These are phyloP conservation scores for Cottus gobio DNA, from an alignment of 2,113 vertebrate species.

Conservation along the genomic window DNA sequence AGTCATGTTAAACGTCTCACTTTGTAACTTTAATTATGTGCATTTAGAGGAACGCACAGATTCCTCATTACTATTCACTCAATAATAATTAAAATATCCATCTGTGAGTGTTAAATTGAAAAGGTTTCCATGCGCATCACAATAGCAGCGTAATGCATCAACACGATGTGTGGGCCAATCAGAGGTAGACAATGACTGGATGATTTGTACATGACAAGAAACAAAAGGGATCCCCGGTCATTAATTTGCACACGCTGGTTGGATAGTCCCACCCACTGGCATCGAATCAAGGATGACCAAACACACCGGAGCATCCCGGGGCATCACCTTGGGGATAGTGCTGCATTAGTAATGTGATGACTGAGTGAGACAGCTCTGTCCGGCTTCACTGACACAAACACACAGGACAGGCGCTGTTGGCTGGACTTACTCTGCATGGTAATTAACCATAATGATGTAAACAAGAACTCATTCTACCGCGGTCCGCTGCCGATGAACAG, in stretches of 20 bases:
- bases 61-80: slow-evolving; percentile 72
- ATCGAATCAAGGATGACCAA: slow-evolving; percentile 15
- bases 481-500: slow-evolving; percentile 56
- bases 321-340: slow-evolving; percentile 23
- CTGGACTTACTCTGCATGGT: slow-evolving; percentile 67
- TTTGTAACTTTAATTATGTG: slow-evolving; percentile 68
- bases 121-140: slow-evolving; percentile 69
- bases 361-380: slow-evolving; percentile 54
- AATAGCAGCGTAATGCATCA: slow-evolving; percentile 41
- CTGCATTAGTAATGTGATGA: slow-evolving; percentile 61
- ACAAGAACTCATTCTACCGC: slow-evolving; percentile 75
- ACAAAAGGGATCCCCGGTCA: slow-evolving; percentile 17
- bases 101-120: slow-evolving; percentile 77
- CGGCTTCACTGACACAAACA: slow-evolving; percentile 20
- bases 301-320: slow-evolving; percentile 20
- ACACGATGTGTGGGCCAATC: slow-evolving; percentile 32
- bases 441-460: slow-evolving; percentile 84
- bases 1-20: slow-evolving; percentile 52
- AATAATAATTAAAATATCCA: slow-evolving; percentile 82
- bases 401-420: slow-evolving; percentile 25
- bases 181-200: slow-evolving; percentile 23
- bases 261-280: slow-evolving; percentile 21
- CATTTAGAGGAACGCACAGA: slow-evolving; percentile 56
- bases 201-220: slow-evolving; percentile 20
- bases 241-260: slow-evolving; percentile 34